Base-by-base conservation (phyloP, 2,113 vertebrate species). In the Marcusenius ussheri region DNA sequence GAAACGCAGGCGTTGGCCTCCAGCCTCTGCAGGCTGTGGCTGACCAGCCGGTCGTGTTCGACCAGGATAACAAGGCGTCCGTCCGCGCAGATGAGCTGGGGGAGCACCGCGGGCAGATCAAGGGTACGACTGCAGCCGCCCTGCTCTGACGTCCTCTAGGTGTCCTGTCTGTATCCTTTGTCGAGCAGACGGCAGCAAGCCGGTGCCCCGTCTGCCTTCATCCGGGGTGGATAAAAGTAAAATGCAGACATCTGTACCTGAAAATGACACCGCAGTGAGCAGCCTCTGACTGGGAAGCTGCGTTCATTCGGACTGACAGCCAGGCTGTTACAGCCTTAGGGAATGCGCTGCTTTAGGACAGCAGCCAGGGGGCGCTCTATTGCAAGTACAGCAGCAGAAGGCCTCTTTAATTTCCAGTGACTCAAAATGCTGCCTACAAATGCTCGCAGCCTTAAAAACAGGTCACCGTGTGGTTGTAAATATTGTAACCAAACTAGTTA, bases 31-130 rank as follows among this genome's bases (percentile, higher is more conserved):
- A 93, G 91, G 92, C 92, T 0, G 87, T 91, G 77, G 90, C 84
- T 0, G 95, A 95, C 91, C 94, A 93, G 90, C 93, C 95, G 0
- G 46, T 94, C 6, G 93, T 95, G 17, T 93, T 95, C 56, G 95
- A 95, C 84, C 95, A 96, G 89, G 93, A 96, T 89, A 95, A 93
- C 92, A 96, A 96, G 91, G 94, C 88, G 1, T 93, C 85, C 19
- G 93, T 96, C 42, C 94, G 93, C 89, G 95, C 95, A 1, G 96
- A 96, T 19, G 96, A 96, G 91, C 90, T 96, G 80, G 96, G 96
- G 89, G 96, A 96, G 90, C 94, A 95, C 84, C 93, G 93, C 47
- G 93, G 93, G 86, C 95, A 95, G 56, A 87, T 94, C 5, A 90
- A 42, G 94, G 95, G 96, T 96, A 93, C 90, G 90, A 11, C 24